These are phyloP conservation scores for Oryctes rhinoceros DNA, from an alignment of 1,140 invertebrate species.

Conservation along the genomic window DNA sequence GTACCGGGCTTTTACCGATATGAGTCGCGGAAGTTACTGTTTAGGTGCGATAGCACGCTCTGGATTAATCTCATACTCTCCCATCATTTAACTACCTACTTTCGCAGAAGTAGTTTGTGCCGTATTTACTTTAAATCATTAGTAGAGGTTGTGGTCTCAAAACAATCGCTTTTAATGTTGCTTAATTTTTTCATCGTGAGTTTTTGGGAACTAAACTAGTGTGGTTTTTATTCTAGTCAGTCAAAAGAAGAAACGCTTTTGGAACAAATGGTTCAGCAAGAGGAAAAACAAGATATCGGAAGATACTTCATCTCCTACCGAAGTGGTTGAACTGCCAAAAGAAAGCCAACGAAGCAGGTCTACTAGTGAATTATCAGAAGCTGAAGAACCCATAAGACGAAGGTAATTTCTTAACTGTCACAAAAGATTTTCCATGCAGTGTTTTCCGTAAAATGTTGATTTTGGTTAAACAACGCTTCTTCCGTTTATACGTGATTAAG, in stretches of 20 bases:
- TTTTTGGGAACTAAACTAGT: no score
- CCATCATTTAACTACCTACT: background rate
- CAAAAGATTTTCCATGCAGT: no score
- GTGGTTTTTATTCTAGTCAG: background rate
- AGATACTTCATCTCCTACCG: slow-evolving; percentile 4
- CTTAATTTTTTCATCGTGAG: background rate
- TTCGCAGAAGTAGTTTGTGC: slow-evolving; percentile 2
- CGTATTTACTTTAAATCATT: background rate
- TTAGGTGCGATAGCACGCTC: slow-evolving; percentile 24
- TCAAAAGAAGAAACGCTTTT: slow-evolving; percentile 20
- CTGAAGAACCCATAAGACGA: background rate
- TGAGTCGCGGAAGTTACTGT: slow-evolving; percentile 17
- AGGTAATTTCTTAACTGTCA: background rate
- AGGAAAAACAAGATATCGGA: background rate
- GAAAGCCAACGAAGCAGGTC: slow-evolving; percentile 14
- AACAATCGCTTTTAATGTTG: background rate
- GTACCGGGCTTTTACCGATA: slow-evolving; percentile 16
- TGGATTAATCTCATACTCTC: slow-evolving; percentile 4
- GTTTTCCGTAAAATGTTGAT: no score
- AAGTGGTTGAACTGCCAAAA: background rate
- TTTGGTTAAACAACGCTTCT: no score
- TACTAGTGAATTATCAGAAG: slow-evolving; percentile 19
- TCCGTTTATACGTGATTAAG: no score
- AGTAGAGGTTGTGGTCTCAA: background rate
- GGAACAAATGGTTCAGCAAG: slow-evolving; percentile 20